phyloP scores from a whole-genome alignment of 2,888 invertebrate genomes.

The Mystacides longicornis region DNA sequence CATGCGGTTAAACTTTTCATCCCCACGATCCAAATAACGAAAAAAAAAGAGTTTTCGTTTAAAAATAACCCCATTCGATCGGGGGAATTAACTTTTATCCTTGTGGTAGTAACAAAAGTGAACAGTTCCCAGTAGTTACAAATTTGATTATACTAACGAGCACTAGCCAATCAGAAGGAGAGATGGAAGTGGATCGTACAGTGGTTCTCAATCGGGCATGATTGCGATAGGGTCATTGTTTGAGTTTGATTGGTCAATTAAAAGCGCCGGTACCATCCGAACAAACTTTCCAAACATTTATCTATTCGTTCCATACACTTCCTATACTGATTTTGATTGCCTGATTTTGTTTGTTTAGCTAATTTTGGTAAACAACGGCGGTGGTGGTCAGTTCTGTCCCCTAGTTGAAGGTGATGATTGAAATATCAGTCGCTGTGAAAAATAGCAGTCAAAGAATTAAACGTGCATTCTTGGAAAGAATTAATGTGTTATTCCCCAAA shows the following conservation, averaged over 20 bases:
- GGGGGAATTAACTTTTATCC: conserved; percentile 22
- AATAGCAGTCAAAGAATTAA: too few relatives aligned
- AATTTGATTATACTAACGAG: conserved; percentile 25
- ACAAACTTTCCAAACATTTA: neutral
- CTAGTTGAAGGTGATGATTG: neutral
- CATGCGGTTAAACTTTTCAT: conserved; percentile 4
- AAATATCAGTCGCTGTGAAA: neutral
- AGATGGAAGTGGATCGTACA: neutral
- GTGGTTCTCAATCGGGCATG: conserved; percentile 5
- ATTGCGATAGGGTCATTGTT: neutral
- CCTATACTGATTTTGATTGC: neutral
- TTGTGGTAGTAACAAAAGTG: conserved; percentile 1
- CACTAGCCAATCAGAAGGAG: conserved; percentile 21
- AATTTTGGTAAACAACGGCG: neutral
- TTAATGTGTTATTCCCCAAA: too few relatives aligned
- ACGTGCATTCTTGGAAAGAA: too few relatives aligned
- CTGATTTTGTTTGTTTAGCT: neutral
- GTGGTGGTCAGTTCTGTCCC: too few relatives aligned
- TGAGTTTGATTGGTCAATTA: conserved; percentile 1
- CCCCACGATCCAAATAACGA: conserved; percentile 2
- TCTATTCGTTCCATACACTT: neutral
- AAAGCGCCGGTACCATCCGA: neutral
- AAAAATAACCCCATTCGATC: conserved; percentile 20
- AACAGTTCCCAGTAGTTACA: conserved; percentile 20
- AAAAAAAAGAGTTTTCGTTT: conserved; percentile 11